Base-by-base conservation (phyloP, 92 coral and sea anemone genomes). In the Scolanthus callimorphus region DNA sequence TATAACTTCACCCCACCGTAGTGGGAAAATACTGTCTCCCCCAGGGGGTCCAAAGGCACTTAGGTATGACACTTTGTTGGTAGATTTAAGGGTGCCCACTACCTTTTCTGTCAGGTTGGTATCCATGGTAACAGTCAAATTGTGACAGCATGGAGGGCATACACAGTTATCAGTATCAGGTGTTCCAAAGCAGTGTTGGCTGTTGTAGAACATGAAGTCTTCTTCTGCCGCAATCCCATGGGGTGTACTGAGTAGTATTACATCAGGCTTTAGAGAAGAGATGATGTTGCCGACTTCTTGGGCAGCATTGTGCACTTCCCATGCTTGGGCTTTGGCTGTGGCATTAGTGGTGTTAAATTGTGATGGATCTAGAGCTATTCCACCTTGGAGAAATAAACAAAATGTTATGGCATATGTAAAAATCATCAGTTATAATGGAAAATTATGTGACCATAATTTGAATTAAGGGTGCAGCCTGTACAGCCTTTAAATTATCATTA, bases 31-130 rank as follows among this genome's bases (percentile, higher is more conserved):
- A 6, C 60, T 47, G 56, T 61, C 90, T 38, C 66, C 90, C 6
- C 90, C 90, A 20, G 90, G 90, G 6, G 81, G 73, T 0, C 90
- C 90, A 38, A 83, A 83, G 4, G 85, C 90, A 58, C 90, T 83
- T 29, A 83, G 57, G 52, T 51, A 83, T 15, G 90, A 79, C 34
- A 83, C 85, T 0, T 55, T 73, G 0, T 64, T 59, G 2, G 59
- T 47, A 31, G 11, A 39, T 51, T 83, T 78, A 17, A 83, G 80
- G 55, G 49, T 53, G 66, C 75, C 67, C 25, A 78, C 73, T 20
- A 83, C 49, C 43, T 22, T 61, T 31, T 49, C 27, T 30, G 77
- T 72, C 24, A 49, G 72, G 2, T 63, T 29, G 8, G 81, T 50
- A 67, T 83, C 90, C 77, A 83, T 78, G 59, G 69, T 25, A 56